Evolutionary conservation across 1,140 invertebrate genomes (phyloP), one percentile per base, ranked within the genome.

Genomic region (Brachystomella parvula): DNA sequence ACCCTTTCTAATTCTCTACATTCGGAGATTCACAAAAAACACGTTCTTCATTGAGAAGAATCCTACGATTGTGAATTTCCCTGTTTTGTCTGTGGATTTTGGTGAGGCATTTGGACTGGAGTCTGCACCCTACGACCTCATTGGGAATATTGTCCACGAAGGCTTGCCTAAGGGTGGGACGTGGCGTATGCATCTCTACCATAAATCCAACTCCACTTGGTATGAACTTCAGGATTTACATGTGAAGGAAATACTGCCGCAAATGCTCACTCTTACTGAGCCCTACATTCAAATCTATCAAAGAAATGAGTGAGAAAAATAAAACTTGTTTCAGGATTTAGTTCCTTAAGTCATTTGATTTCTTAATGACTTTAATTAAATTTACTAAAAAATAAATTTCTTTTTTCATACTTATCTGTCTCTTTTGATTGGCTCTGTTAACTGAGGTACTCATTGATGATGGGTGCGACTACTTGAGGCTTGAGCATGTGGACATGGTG

Each of bases 11-110:
- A 98, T 99, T 74, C 79, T 99, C 59, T 98, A 96, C 72, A 95
- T 98, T 39, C 79, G 88, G 82, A 84, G 97, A 71, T 99, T 99
- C 77, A 98, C 94, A 2, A 99, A 96, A 79, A 99, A 99, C 78
- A 96, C 94, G 31, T 99, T 98, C 80, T 98, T 96, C 75, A 84
- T 96, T 17, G 97, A 99, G 77, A 99, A 99, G 79, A 99, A 99
- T 83, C 94, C 94, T 12, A 99, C 97, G 0, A 99, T 99, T 77
- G 96, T 99, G 0, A 99, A 99, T 80, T 99, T 99, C 78, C 96
- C 96, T 3, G 92, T 99, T 47, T 96, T 93, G 91, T 96, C 81
- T 87, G 88, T 86, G 65, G 96, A 99, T 81, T 94, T 99, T 81
- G 93, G 94, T 12, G 96, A 99, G 57, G 67, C 72, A 6, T 73